phyloP scores from a whole-genome alignment of 2,888 invertebrate genomes.

The Euzophera pinguis region DNA sequence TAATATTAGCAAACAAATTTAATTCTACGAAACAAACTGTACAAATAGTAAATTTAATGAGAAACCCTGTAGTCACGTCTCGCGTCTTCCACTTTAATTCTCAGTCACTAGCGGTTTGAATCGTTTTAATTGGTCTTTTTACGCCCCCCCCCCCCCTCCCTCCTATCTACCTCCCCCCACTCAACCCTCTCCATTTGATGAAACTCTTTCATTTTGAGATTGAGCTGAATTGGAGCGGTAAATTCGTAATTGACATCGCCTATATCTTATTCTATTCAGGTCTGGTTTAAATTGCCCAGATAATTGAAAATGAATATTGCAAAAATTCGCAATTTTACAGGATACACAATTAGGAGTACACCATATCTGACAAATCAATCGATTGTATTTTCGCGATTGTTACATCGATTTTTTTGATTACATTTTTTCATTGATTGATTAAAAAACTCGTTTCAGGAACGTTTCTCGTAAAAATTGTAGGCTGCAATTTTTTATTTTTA shows the following conservation, averaged over 20 bases:
- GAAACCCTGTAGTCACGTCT: neutral
- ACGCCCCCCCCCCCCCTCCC: neutral
- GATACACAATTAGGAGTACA: too few species aligned
- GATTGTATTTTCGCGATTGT: too few species aligned
- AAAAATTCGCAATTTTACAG: too few species aligned
- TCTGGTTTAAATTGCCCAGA: neutral
- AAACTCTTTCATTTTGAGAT: conserved; percentile 7
- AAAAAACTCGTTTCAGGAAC: too few species aligned
- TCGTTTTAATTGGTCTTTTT: conserved; percentile 10
- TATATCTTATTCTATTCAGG: neutral
- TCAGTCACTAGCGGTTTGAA: neutral
- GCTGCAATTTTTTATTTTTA: too few species aligned
- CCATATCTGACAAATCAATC: too few species aligned
- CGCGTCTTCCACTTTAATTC: neutral
- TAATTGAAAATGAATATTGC: neutral
- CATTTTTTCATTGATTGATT: too few species aligned
- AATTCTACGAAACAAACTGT: neutral
- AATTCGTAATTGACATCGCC: neutral
- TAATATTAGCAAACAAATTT: too few species aligned
- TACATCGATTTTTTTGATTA: too few species aligned
- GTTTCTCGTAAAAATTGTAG: too few species aligned
- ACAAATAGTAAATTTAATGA: neutral
- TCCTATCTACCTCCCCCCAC: neutral
- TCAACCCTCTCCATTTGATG: neutral
- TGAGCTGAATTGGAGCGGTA: conserved; percentile 4